Base-by-base conservation (phyloP, 2,888 invertebrate genomes). In the Acholoe squamosa region DNA sequence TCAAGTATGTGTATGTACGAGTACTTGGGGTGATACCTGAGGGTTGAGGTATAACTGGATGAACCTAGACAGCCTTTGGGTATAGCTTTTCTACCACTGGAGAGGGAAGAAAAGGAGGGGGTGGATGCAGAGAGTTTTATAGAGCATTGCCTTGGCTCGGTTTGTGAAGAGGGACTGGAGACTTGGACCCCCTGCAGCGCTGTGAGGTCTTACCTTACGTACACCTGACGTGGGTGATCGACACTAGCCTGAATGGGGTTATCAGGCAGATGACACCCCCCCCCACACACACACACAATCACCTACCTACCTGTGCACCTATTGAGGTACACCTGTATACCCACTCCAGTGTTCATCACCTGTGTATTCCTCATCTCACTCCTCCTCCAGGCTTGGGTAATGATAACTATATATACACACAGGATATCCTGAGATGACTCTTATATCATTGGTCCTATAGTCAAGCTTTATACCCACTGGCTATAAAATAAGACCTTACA, bases 281-380 rank as follows among this genome's bases (percentile, higher is more conserved):
- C 71, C 71, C 31, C 28, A 0, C 28, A 3, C 71, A n/a, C n/a
- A n/a, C n/a, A n/a, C 61, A 3, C 61, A n/a, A 1, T n/a, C 61
- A 12, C 61, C 61, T 3, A 61, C 61, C 61, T 3, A 5, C 22
- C n/a, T n/a, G n/a, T 3, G 61, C 61, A 43, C n/a, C 61, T 61
- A 61, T 61, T 12, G 43, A 43, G 43, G 43, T 43, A n/a, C 61
- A 71, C 71, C 71, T 71, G 61, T 28, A 71, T 25, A 71, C 28
- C 71, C 25, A 19, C 71, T 71, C n/a, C 71, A 71, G 71, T n/a
- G 71, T 61, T n/a, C 61, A 61, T 43, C 43, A 43, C 43, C 61
- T 61, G 61, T 61, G 22, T n/a, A 3, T 61, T 1, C 19, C 61
- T 54, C 19, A 54, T 54, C 61, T n/a, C 61, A 61, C 22, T n/a